Evolutionary conservation across 2,888 invertebrate species (phyloP).

Genomic region (Apocheima hispidaria): DNA sequence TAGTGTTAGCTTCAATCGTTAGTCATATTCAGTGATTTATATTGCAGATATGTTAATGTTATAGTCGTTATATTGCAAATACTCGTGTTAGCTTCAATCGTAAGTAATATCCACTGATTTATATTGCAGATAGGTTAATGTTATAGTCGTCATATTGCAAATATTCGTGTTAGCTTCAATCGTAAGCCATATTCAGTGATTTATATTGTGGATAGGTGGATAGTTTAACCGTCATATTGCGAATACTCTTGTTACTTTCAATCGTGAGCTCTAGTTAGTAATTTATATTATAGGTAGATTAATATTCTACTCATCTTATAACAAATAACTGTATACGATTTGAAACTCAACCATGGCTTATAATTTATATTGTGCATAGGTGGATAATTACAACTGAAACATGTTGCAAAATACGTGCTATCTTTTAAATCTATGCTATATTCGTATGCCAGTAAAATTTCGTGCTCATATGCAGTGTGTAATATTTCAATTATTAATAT

Average conservation of each 20-base stretch:
- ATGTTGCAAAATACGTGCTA: neutral
- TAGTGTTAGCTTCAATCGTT: neutral
- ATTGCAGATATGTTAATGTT: neutral
- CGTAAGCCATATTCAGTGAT: neutral
- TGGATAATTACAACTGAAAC: neutral
- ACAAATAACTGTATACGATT: neutral
- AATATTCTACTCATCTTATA: neutral
- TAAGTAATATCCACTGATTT: neutral
- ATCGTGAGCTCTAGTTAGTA: neutral
- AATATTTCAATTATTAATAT: neutral
- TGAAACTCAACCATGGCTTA: neutral
- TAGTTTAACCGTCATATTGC: neutral
- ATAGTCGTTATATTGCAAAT: neutral
- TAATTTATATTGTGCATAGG: neutral
- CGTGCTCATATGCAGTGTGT: neutral
- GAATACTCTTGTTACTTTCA: neutral
- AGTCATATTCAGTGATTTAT: neutral
- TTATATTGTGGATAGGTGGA: neutral
- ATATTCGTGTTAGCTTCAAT: neutral
- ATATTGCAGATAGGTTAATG: neutral
- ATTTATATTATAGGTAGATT: neutral
- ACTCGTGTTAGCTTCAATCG: neutral
- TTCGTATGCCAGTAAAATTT: neutral
- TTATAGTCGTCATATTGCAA: neutral
- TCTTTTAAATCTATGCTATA: neutral